phyloP scores from a whole-genome alignment of 2,888 invertebrate species.

The Megastigmus dorsalis region DNA sequence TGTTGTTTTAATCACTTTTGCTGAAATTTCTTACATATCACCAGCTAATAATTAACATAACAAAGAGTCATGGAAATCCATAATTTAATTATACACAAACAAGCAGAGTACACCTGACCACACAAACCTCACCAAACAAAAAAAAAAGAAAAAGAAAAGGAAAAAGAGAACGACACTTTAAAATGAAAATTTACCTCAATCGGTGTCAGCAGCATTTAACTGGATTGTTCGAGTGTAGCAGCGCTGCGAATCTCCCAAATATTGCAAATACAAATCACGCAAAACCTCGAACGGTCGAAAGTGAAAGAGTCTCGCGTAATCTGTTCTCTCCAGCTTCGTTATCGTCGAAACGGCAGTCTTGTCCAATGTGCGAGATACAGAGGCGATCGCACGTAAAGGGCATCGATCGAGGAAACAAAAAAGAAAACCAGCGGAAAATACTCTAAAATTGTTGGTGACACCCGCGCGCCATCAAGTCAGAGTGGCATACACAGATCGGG shows the following conservation, averaged over 20 bases:
- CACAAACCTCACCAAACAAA: not conserved
- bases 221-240: too few species aligned
- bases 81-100: too few species aligned
- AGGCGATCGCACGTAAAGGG: too few species aligned
- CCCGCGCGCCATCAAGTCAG: slow-evolving; percentile 18
- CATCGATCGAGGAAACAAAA: too few species aligned
- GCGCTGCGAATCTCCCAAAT: not conserved
- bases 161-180: not conserved
- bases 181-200: slow-evolving; percentile 61
- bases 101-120: not conserved
- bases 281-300: not conserved
- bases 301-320: not conserved
- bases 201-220: slow-evolving; percentile 64
- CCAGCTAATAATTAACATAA: too few species aligned
- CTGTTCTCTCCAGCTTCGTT: not conserved
- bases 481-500: not conserved
- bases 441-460: too few species aligned
- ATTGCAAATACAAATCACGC: not conserved
- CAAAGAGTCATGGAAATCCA: too few species aligned
- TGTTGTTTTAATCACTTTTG: too few species aligned
- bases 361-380: too few species aligned
- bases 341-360: too few species aligned
- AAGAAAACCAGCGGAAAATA: too few species aligned
- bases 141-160: not conserved
- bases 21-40: too few species aligned